phyloP scores from a whole-genome alignment of 53 echinoderm and acorn worm genomes.

The Echinarachnius parma region DNA sequence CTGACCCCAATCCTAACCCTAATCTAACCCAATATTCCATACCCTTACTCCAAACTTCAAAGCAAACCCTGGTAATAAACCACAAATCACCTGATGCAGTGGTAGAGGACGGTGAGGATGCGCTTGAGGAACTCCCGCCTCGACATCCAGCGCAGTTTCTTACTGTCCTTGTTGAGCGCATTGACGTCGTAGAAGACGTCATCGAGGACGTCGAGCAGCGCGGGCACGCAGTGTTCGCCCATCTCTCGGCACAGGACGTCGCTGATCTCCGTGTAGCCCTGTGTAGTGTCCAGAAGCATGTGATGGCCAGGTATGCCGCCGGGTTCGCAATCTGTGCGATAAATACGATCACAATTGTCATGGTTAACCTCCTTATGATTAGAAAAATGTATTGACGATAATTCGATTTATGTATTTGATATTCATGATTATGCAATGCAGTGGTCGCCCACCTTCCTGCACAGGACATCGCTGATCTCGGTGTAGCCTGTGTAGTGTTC shows the following conservation, averaged over 20 bases:
- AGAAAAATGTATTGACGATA: neutral
- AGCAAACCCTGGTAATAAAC: too few relatives aligned
- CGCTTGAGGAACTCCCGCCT: constrained; percentile 51
- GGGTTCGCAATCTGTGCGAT: constrained; percentile 31
- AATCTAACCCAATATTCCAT: too few relatives aligned
- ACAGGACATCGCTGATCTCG: constrained; percentile 32
- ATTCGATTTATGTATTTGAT: neutral
- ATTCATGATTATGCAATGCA: constrained; percentile 17
- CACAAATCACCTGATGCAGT: constrained; percentile 33
- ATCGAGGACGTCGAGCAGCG: constrained; percentile 37
- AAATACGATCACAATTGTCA: neutral
- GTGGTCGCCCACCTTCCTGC: constrained; percentile 36
- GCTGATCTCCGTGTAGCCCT: constrained; percentile 48
- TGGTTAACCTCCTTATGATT: neutral
- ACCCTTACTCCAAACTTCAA: too few relatives aligned
- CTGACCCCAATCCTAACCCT: too few relatives aligned
- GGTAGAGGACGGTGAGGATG: constrained; percentile 27
- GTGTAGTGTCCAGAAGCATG: constrained; percentile 48
- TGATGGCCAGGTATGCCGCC: constrained; percentile 37
- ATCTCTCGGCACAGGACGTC: constrained; percentile 37
- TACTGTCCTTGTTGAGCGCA: constrained; percentile 32
- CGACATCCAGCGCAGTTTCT: constrained; percentile 54
- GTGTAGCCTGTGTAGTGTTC: constrained; percentile 49
- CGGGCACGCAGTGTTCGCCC: constrained; percentile 36
- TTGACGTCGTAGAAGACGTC: constrained; percentile 27